Evolutionary conservation across 92 coral and sea anemone species (phyloP), one percentile per base, ranked within the genome.

Genomic region (Palythoa grandiflora): DNA sequence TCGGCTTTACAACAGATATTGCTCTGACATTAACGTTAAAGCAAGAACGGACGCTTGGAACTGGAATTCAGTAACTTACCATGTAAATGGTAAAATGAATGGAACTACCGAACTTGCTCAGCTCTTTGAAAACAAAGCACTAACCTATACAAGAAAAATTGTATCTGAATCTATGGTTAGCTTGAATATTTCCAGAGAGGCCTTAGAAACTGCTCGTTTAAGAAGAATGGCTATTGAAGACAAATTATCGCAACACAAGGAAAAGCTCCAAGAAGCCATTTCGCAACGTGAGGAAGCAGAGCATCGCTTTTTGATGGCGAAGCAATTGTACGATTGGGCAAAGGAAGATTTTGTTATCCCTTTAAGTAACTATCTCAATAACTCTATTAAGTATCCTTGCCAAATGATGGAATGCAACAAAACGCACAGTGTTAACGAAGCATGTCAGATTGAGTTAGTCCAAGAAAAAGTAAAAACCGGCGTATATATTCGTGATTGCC

Each of bases 321-420:
- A 78, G 14, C 51, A 78, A 13, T 36, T 6, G 1, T 55, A 55
- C 16, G 50, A 37, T 50, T 53, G 21, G 83, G 83, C 83, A 78
- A 78, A 78, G 36, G 70, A 78, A 37, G 70, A 55, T 28, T 53
- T 78, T 55, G 68, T 14, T 21, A 36, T 4, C 10, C 83, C 68
- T 6, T 59, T 78, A 35, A 36, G 12, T 20, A 15, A 36, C 83
- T 15, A 35, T 15, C 83, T 78, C 50, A 78, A 78, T 14, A 50
- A 55, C 3, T 78, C 65, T 15, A 38, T 52, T 35, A 37, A 5
- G 21, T 73, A 78, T 55, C 48, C 70, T 2, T 78, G 83, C 70
- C 83, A 35, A 61, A 38, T 78, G 48, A 78, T 78, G 83, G 48
- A 53, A 13, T 78, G 83, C 48, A 78, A 78, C 68, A 54, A 78